Base-by-base conservation (phyloP, 2,888 invertebrate genomes). In the Gari tellinella region DNA sequence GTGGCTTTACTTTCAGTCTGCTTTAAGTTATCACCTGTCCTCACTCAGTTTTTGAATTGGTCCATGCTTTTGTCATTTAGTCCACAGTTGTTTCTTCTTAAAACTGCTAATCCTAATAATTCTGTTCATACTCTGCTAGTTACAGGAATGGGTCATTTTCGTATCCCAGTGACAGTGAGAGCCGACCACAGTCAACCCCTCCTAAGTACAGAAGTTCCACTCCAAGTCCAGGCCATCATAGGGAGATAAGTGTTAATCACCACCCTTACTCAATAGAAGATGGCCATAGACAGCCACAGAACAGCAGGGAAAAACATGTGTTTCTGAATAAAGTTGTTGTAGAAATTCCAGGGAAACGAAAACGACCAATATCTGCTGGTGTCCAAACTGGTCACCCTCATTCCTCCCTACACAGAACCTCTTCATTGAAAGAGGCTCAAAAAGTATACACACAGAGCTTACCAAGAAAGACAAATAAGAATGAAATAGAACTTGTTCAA, bases 401-500 rank as follows among this genome's bases (percentile, higher is more conserved):
- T 25, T 41, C 73, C 15, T 21, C 56, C n/a, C 60, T 79, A 1
- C 75, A 80, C 46, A 69, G 70, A 15, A 82, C 78, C 37, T 68
- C 78, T 14, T 80, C 82, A n/a, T 51, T 64, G 4, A 75, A 51
- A 46, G 80, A 82, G 55, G 65, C 78, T 19, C 65, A 65, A 14
- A 79, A 77, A 76, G 72, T 79, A 10, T 79, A 79, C 43, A 65
- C 58, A 19, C 52, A 63, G 46, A 60, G 69, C 1, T 63, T 73
- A 25, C 73, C 73, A 48, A 40, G 78, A 40, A 73, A 70, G 52
- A 23, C 49, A n/a, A 64, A 63, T 21, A 26, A 41, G 17, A 62
- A 58, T 62, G 79, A 79, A 15, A 23, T 51, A 7, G 74, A 75
- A 15, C 40, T 57, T 23, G 38, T 56, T 17, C 46, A 62, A 10